Conservation (phyloP, 2,888 invertebrate genomes). For the Sylvicola fuscatus region DNA sequence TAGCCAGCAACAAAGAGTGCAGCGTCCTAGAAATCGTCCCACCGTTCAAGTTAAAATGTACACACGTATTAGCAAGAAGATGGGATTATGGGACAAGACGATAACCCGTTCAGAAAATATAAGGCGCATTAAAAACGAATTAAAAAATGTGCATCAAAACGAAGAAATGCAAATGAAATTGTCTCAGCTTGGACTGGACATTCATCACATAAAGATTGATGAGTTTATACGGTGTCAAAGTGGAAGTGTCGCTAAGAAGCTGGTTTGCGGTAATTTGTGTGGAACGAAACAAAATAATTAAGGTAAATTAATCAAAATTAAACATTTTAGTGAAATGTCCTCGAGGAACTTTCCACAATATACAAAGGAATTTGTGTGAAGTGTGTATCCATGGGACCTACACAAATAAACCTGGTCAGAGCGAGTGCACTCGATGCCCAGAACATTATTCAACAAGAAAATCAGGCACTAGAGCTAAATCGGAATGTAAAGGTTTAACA, state of each 20-base stretch:
- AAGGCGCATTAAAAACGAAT: conserved; percentile 11
- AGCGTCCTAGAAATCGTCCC: conserved; percentile 4
- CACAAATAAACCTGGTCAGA: conserved; percentile 32
- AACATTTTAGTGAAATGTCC: conserved; percentile 36
- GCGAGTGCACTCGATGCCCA: conserved; percentile 34
- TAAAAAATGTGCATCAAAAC: conserved; percentile 9
- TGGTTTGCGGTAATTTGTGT: conserved; percentile 33
- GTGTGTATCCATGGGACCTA: conserved; percentile 38
- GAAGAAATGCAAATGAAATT: conserved; percentile 9
- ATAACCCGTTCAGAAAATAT: conserved; percentile 13
- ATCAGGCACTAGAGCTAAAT: conserved; percentile 22
- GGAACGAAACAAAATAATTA: too few relatives aligned
- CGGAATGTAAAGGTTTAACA: conserved; percentile 33
- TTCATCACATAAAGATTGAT: conserved; percentile 11
- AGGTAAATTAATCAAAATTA: background rate
- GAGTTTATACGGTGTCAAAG: conserved; percentile 24
- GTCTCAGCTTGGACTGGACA: conserved; percentile 10
- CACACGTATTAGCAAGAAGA: conserved; percentile 11
- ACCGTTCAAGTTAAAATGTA: conserved; percentile 11
- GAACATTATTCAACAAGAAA: conserved; percentile 32
- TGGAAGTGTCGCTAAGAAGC: conserved; percentile 31
- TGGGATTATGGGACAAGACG: conserved; percentile 16
- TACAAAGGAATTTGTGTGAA: conserved; percentile 30
- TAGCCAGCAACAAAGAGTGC: background rate
- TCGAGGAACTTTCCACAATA: conserved; percentile 38